Percentiles rank a stretch among this genome's conserved stretches.
These are phyloP conservation scores for Xyliphius kryptos DNA, from an alignment of 2,113 vertebrate genomes.

Conservation along the genomic window DNA sequence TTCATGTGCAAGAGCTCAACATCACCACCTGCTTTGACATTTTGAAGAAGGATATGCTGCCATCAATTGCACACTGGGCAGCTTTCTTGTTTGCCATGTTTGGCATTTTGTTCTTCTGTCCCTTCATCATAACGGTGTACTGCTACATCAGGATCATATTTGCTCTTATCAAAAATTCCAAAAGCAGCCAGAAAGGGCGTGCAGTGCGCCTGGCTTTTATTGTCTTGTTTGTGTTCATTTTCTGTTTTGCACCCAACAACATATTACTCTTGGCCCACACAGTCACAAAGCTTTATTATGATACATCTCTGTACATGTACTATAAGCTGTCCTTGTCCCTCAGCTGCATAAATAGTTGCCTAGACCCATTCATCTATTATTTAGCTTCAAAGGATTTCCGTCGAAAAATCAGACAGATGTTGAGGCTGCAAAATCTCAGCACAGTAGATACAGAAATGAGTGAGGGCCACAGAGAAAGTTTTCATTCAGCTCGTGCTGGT, in stretches of 20 bases:
- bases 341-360: conserved; percentile 85
- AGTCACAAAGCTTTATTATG: conserved; percentile 64
- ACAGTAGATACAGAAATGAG: conserved; percentile 43
- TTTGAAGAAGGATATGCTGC: conserved; percentile 79
- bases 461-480: conserved; percentile 59
- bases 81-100: conserved; percentile 73
- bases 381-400: conserved; percentile 88
- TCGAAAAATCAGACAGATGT: conserved; percentile 64
- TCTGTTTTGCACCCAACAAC: conserved; percentile 87
- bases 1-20: conserved; percentile 58
- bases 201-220: conserved; percentile 66
- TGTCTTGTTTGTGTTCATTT: conserved; percentile 75
- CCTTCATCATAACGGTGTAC: conserved; percentile 76
- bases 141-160: conserved; percentile 79
- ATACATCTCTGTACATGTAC: conserved; percentile 65
- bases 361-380: conserved; percentile 94
- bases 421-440: conserved; percentile 44
- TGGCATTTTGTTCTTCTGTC: conserved; percentile 58
- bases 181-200: conserved; percentile 62
- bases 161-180: conserved; percentile 59
- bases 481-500: conserved; percentile 59
- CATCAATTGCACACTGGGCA: conserved; percentile 64
- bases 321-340: conserved; percentile 85
- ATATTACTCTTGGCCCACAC: conserved; percentile 74
- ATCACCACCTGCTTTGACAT: conserved; percentile 90